Base-by-base conservation (phyloP, 2,797 vertebrate species). In the Danio choprae region DNA sequence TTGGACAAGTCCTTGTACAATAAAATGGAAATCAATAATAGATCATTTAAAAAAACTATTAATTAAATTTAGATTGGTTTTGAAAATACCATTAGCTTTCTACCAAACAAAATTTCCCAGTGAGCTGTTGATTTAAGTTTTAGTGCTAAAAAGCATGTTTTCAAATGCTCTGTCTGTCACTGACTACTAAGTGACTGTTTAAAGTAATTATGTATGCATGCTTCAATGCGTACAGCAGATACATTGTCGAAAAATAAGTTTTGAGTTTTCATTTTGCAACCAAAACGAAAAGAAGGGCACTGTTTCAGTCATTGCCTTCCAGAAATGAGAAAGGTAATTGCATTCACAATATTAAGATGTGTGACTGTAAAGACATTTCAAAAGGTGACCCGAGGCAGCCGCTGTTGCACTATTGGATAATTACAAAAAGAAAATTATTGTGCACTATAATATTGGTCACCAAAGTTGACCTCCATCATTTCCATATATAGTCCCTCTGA, bases 291-390 rank as follows among this genome's bases (percentile, higher is more conserved):
- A 40, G 75, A 58, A 15, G n/a, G 13, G 40, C 29, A 40, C 5
- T 38, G 15, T 29, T 55, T 64, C 6, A 15, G 68, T 44, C 22
- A 1, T 65, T 40, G 71, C 88, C 80, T 81, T 38, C 71, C 80
- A 68, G 58, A 88, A 89, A 89, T 89, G 81, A 84, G 68, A 89
- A 89, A 86, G 85, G 82, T 87, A 90, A 90, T 91, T 86, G 83
- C 46, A 41, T 65, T 81, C 9, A 77, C 29, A 7, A 62, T 80
- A 56, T 55, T 81, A 83, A 84, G 56, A 81, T 86, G 63, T 83
- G 75, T 85, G 83, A 71, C 77, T 6, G 78, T 75, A 74, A 81
- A 70, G 74, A 81, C 86, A 88, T 87, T 84, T 80, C 67, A 43
- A 44, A 70, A 43, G n/a, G 62, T 82, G 84, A 80, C 82, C 86